Percentiles rank a stretch among this genome's conserved stretches.
Evolutionary conservation across 2,797 vertebrate genomes (phyloP).

Genomic region (Phalloptychus januarius): DNA sequence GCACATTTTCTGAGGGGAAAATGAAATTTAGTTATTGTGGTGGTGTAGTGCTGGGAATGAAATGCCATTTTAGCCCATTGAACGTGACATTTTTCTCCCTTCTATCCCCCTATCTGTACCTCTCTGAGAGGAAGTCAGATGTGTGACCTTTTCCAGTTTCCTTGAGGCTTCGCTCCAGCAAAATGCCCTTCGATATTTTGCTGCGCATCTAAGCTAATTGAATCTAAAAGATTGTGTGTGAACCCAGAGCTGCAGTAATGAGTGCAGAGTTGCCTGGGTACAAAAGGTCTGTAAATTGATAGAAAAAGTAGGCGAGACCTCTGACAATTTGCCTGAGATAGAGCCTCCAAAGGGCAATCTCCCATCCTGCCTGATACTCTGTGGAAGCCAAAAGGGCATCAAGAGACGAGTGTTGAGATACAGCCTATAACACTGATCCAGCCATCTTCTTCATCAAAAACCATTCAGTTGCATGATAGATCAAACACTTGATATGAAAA

Average conservation of each 20-base stretch:
- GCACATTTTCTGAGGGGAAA: conserved; percentile 47
- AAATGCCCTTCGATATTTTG: conserved; percentile 80
- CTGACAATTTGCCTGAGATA: conserved; percentile 67
- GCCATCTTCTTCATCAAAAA: conserved; percentile 13
- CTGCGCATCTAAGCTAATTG: conserved; percentile 77
- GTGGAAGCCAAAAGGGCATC: conserved; percentile 67
- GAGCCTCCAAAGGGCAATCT: conserved; percentile 71
- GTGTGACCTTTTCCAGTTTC: conserved; percentile 78
- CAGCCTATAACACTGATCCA: conserved; percentile 36
- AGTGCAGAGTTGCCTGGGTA: conserved; percentile 67
- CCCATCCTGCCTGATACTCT: conserved; percentile 52
- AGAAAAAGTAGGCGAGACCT: conserved; percentile 67
- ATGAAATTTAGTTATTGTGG: conserved; percentile 55
- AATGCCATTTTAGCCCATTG: conserved; percentile 68
- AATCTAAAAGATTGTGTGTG: conserved; percentile 77
- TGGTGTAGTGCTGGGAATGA: conserved; percentile 43
- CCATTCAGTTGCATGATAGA: conserved; percentile 16
- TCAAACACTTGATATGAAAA: not conserved
- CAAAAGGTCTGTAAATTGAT: conserved; percentile 76
- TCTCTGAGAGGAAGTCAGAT: conserved; percentile 66
- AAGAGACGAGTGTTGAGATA: conserved; percentile 54
- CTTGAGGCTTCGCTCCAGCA: conserved; percentile 70
- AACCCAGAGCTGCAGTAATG: conserved; percentile 74
- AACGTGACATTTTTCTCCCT: conserved; percentile 59
- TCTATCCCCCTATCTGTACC: conserved; percentile 48